Base-by-base conservation (phyloP, 2,888 invertebrate species). In the Nephrocerus scutellatus region DNA sequence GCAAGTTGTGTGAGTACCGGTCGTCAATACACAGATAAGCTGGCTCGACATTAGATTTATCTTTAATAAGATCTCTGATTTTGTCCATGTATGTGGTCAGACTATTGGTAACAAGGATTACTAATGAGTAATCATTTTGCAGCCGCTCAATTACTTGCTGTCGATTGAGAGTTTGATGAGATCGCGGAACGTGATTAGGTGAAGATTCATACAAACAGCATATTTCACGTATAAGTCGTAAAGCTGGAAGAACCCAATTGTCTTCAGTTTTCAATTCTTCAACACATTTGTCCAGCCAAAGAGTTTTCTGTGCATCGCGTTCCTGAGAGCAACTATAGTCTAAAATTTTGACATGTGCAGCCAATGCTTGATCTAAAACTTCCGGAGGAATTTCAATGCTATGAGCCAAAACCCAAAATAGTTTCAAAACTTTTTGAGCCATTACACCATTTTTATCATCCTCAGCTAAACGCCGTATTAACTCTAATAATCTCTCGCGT, bases 381-480 rank as follows among this genome's bases (percentile, higher is more conserved):
- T 97, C 96, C 3, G 91, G 93, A 41, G 91, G 87, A 39, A 95
- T 90, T 70, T 96, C 95, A 55, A 90, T 88, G 36, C 91, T 90
- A 69, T 95, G 93, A 5, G 95, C 93, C 63, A 97, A 74, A 63
- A 91, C 92, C 96, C 96, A 97, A 68, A 97, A 88, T 29, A 96
- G 72, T 44, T 88, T 89, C 54, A 97, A 72, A 32, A 93, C 92
- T 76, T 96, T 96, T 66, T 92, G 89, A 30, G 96, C 95, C 96
- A 96, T 96, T 8, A 95, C 91, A 34, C 96, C 96, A 67, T 96
- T 93, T 67, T 97, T 96, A 67, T 97, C 96, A 67, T 97, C 96
- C 70, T 97, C 96, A 4, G 96, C 96, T 44, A 97, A 72, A 51
- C 95, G 77, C 48, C 96, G 76, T 53, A 97, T 96, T 49, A 97